Percentiles rank a stretch among this genome's conserved stretches.
Conservation (phyloP, 1,140 invertebrate genomes). For the Tetramorium parvispinum region DNA sequence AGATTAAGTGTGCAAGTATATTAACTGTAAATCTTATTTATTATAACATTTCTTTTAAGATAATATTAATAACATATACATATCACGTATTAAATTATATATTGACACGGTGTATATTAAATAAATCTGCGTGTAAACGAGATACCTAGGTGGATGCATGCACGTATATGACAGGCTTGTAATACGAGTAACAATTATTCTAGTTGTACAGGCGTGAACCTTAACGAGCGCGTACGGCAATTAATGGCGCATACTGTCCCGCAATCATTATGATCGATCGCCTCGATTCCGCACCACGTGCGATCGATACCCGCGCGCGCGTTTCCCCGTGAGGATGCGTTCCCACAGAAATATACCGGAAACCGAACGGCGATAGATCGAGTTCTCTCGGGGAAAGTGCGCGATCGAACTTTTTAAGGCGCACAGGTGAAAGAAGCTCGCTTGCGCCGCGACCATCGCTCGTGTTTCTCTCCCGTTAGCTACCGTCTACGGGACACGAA, state of each 20-base stretch:
- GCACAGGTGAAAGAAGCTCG: slow-evolving; percentile 58
- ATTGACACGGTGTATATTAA: not conserved
- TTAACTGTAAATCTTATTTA: not conserved
- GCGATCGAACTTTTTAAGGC: slow-evolving; percentile 43
- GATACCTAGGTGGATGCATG: not conserved
- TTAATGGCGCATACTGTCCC: not conserved
- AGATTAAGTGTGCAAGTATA: not conserved
- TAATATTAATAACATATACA: not conserved
- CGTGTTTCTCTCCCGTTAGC: slow-evolving; percentile 40
- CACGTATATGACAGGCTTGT: not conserved
- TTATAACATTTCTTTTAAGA: not conserved
- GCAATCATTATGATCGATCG: slow-evolving; percentile 40
- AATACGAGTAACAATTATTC: slow-evolving; percentile 45
- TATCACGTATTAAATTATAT: not conserved
- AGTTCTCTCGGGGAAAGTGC: slow-evolving; percentile 50
- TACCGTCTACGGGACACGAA: slow-evolving; percentile 26
- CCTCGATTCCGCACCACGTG: not conserved
- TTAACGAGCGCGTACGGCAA: slow-evolving; percentile 39
- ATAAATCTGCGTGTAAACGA: not conserved
- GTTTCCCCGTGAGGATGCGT: slow-evolving; percentile 37
- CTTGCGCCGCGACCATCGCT: not conserved
- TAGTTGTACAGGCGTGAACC: slow-evolving; percentile 26
- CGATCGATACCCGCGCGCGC: not conserved
- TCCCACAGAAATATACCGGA: slow-evolving; percentile 31
- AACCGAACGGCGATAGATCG: slow-evolving; percentile 13